Conservation (phyloP, 2,113 vertebrate genomes). For the Psettodes erumei region DNA sequence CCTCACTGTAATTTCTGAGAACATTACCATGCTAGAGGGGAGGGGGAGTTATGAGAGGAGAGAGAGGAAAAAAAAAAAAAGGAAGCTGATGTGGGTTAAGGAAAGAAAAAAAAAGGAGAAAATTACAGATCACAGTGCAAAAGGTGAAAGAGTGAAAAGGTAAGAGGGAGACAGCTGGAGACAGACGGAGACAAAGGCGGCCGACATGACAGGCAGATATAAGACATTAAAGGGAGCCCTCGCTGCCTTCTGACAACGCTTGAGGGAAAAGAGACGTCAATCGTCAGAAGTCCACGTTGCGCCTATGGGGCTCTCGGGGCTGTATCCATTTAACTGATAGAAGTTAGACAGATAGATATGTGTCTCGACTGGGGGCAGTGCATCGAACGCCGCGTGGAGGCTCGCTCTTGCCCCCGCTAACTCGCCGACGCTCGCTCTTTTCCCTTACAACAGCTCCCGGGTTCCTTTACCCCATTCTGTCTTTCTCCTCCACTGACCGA, state of each 20-base stretch:
- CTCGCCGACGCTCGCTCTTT: not conserved
- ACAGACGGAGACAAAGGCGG: constrained; percentile 39
- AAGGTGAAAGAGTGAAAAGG: constrained; percentile 62
- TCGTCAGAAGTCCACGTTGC: constrained; percentile 58
- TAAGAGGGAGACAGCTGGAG: constrained; percentile 28
- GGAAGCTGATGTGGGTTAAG: constrained; percentile 12
- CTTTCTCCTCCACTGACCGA: not conserved
- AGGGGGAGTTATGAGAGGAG: constrained; percentile 17
- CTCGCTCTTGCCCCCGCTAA: constrained; percentile 12
- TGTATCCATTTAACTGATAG: constrained; percentile 67
- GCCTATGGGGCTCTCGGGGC: constrained; percentile 70
- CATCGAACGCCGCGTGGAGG: constrained; percentile 38
- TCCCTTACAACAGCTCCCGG: not conserved
- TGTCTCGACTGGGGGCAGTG: constrained; percentile 55
- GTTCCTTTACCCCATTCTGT: constrained; percentile 16
- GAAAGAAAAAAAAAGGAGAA: not conserved
- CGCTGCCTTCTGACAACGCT: constrained; percentile 70
- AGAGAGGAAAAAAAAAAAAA: constrained; percentile 1
- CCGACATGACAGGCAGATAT: constrained; percentile 73
- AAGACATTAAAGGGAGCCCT: constrained; percentile 70
- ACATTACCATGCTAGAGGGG: constrained; percentile 67
- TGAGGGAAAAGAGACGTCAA: constrained; percentile 63
- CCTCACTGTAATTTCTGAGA: constrained; percentile 77
- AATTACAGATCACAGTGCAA: constrained; percentile 30
- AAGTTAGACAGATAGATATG: constrained; percentile 57